Evolutionary conservation across 2,888 invertebrate genomes (phyloP), one percentile per base, ranked within the genome.

Genomic region (Stenodera caucasica): DNA sequence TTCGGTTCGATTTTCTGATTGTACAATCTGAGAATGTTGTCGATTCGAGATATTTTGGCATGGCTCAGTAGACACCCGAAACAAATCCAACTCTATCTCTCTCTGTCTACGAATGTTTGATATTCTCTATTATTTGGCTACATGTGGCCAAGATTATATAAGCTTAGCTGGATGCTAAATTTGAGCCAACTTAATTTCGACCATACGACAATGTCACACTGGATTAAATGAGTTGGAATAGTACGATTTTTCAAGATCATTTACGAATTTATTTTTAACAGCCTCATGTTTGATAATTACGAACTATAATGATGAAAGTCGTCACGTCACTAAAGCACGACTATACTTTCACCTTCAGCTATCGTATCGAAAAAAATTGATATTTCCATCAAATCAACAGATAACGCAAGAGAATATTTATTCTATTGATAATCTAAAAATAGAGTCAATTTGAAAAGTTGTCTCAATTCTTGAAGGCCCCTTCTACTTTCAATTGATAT

Each of bases 111-210:
- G n/a, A 53, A 45, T 56, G 57, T 54, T 63, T 63, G 59, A 59
- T 59, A 45, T 63, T 61, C 50, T 59, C 37, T 51, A 49, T 49
- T 40, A 40, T 40, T 40, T 40, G 49, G 33, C 33, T 45, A 15
- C 45, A n/a, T n/a, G n/a, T 11, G 12, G 45, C 45, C 45, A 45
- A 11, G 15, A 45, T 45, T 45, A 45, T 45, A 45, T 66, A 67
- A 67, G 65, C 11, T 11, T 8, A 58, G 63, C 58, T 62, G 60
- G 60, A 50, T 54, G 60, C 57, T 64, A 67, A 66, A 59, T 53
- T 59, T 64, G 60, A 59, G 58, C 60, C 65, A 62, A 62, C 55
- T 61, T 64, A 60, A 65, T 67, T 65, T 67, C 55, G 55, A 63
- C 50, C 9, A 40, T 18, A 18, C 33, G 5, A 58, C 62, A 62